Conservation (phyloP, 2,113 vertebrate species). For the Noctilio leporinus region DNA sequence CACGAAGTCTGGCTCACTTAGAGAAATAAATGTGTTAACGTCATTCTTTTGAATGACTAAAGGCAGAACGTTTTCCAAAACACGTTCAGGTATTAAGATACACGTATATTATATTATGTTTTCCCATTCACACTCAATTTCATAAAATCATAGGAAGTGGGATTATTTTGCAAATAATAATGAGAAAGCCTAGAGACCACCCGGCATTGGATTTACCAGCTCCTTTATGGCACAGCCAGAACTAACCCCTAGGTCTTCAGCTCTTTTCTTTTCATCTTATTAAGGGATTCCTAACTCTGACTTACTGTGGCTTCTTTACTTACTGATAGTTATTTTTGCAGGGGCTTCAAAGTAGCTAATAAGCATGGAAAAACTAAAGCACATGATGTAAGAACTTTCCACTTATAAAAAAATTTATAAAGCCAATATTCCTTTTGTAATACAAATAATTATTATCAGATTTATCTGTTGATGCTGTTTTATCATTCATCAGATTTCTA, state of each 20-base stretch:
- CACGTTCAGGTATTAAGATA: not conserved
- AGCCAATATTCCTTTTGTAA: not conserved
- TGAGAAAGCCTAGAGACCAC: not conserved
- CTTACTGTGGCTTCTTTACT: not conserved
- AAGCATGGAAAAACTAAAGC: not conserved
- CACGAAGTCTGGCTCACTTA: not conserved
- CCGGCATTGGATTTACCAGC: not conserved
- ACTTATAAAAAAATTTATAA: constrained; percentile 1
- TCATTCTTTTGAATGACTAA: not conserved
- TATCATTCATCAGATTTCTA: not conserved
- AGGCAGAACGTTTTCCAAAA: not conserved
- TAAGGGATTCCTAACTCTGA: not conserved
- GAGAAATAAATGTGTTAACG: not conserved
- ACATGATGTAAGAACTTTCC: not conserved
- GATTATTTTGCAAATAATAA: not conserved
- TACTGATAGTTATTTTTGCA: not conserved
- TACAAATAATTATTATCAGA: not conserved
- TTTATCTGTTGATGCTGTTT: not conserved
- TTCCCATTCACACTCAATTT: not conserved
- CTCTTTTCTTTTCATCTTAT: not conserved
- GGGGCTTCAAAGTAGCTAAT: not conserved
- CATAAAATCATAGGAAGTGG: not conserved
- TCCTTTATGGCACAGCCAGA: not conserved
- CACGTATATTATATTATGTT: not conserved
- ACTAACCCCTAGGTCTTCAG: not conserved